Base-by-base conservation (phyloP, 2,888 invertebrate species). In the Chymomyza amoena region DNA sequence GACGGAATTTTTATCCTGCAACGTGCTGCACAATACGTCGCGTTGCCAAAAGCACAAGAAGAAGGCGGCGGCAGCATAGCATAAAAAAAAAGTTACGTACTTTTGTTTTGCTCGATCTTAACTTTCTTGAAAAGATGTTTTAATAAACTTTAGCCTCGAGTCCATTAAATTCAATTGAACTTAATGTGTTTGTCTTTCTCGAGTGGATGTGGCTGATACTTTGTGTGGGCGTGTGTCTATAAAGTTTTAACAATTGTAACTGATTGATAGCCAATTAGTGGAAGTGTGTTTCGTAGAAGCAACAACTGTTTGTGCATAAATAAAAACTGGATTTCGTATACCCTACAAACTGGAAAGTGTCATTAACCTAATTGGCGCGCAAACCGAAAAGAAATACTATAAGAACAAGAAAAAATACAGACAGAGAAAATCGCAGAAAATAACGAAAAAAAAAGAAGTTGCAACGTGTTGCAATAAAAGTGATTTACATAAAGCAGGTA, bases 391-490 rank as follows among this genome's bases (percentile, higher is more conserved):
- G 32, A 60, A 60, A 60, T 15, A 28, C 50, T 6, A 60, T 68
- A 59, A 64, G 64, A 54, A 62, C 69, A 59, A 60, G 54, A 52
- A 64, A 52, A 64, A 64, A 68, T 69, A 51, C 15, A 61, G 67
- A 61, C 25, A 25, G 4, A 25, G 25, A 25, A 25, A 25, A 4
- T 25, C 4, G 25, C 25, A 25, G 25, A 65, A 36, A 63, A 25
- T 32, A 64, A 61, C 51, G 16, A 61, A 75, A 75, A 64, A 64
- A 75, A 36, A 65, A 59, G 69, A 75, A 76, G 70, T 84, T 84
- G 84, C 88, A 88, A 88, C 88, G 84, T 88, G 84, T 88, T 84
- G 87, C 87, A 79, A 88, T 84, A 88, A 83, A 83, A 80, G 68
- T 76, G 80, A 88, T 84, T 88, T 88, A 78, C 88, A 84, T 81